Evolutionary conservation across 2,797 vertebrate genomes (phyloP), one percentile per base, ranked within the genome.

Genomic region (Microctenopoma steveboyesi): DNA sequence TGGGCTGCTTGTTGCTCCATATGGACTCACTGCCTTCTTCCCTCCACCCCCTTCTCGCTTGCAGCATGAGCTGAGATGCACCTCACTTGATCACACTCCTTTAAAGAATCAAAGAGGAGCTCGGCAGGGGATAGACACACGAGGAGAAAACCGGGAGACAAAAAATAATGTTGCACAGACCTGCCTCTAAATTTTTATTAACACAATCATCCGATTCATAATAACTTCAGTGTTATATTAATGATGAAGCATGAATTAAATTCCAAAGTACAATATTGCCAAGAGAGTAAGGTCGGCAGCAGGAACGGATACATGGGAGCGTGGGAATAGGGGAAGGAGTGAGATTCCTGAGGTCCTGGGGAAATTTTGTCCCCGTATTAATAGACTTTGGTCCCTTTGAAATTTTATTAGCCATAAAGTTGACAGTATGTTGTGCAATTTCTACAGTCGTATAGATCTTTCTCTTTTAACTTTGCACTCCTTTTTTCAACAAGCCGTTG

Each of bases 331-430:
- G 86, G 88, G 83, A 92, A 90, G 89, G 92, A 91, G 92, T 81
- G 93, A 94, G 92, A 95, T 95, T 94, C 93, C 91, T 91, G 88
- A 92, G 89, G 91, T 91, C 90, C 92, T 83, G 92, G 90, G 89
- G 92, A 95, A 94, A 94, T 95, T 92, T 94, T 92, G 93, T 91
- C 90, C 87, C 79, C 52, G 92, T 95, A 95, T 96, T 96, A 95
- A 96, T 95, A 94, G 94, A 94, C 95, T 95, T 93, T 91, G 90
- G 92, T 91, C 84, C 94, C 95, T 97, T 97, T 96, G 95, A 96
- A 95, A 96, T 96, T 95, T 96, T 97, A 97, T 96, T 95, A 95
- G 94, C 96, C 95, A 95, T 95, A 96, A 97, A 97, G 96, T 95
- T 93, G 94, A 93, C 91, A 87, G 93, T 92, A 89, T 84, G 91